Conservation (phyloP, 2,888 invertebrate species). For the Apodemia mormo region DNA sequence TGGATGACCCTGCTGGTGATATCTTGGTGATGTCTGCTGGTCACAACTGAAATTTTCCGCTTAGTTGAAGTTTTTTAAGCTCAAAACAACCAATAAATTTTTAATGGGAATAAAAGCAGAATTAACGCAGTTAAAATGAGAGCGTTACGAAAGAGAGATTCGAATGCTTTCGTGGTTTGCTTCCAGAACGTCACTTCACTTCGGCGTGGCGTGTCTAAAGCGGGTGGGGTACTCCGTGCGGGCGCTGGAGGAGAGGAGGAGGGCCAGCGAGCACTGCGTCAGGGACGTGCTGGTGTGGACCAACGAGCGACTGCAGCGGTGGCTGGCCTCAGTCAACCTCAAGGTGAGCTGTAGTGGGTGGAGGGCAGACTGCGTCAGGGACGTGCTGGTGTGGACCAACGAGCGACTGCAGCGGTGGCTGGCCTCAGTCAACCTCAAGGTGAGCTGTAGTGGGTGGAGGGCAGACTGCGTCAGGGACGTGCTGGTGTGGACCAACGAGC, state of each 20-base stretch:
- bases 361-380: conserved; percentile 83
- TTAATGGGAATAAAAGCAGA: too few relatives aligned
- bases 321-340: conserved; percentile 51
- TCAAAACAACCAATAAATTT: too few relatives aligned
- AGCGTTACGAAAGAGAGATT: too few relatives aligned
- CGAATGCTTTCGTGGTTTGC: conserved; percentile 17
- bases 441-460: too few relatives aligned
- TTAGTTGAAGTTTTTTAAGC: too few relatives aligned
- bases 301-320: conserved; percentile 96
- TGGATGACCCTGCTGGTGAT: too few relatives aligned
- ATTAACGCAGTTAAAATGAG: too few relatives aligned
- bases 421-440: too few relatives aligned
- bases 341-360: too few relatives aligned
- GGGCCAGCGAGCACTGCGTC: conserved; percentile 88
- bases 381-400: conserved; percentile 98
- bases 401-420: conserved; percentile 95
- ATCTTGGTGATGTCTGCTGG: too few relatives aligned
- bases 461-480: conserved; percentile 89
- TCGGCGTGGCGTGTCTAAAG: conserved; percentile 98
- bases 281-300: conserved; percentile 98
- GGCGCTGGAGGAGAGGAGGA: conserved; percentile 94
- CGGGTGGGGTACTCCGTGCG: conserved; percentile 98
- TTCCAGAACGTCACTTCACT: conserved; percentile 96
- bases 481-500: conserved; percentile 97
- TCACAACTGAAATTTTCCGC: too few relatives aligned